Conservation (phyloP, 2,888 invertebrate species). For the Agapostemon virescens region DNA sequence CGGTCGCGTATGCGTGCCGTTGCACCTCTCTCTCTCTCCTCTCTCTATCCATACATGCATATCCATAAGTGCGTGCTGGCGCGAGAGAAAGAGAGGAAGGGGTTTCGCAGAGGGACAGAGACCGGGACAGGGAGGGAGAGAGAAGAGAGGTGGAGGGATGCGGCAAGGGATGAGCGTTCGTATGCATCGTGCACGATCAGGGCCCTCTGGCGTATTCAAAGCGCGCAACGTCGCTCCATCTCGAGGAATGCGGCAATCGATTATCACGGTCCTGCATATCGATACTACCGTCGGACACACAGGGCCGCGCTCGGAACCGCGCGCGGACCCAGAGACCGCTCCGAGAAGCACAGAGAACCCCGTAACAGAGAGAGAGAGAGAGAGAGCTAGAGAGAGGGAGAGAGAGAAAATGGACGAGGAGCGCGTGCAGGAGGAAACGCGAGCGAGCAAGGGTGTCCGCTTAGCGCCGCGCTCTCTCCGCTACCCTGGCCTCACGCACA, state of each 20-base stretch:
- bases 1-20: slow-evolving; percentile 69
- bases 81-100: slow-evolving; percentile 62
- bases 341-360: slow-evolving; percentile 67
- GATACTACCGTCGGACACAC: slow-evolving; percentile 72
- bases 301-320: slow-evolving; percentile 62
- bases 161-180: slow-evolving; percentile 46
- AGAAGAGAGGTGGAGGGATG: slow-evolving; percentile 62
- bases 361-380: background rate
- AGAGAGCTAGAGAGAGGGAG: background rate
- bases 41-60: slow-evolving; percentile 38
- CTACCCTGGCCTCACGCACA: slow-evolving; percentile 58
- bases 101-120: background rate
- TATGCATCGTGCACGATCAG: slow-evolving; percentile 64
- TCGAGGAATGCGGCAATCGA: slow-evolving; percentile 78
- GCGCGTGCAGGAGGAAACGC: slow-evolving; percentile 29
- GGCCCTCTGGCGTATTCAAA: slow-evolving; percentile 68
- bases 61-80: slow-evolving; percentile 65
- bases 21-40: background rate
- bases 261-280: slow-evolving; percentile 78
- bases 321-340: slow-evolving; percentile 44
- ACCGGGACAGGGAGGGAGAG: slow-evolving; percentile 16
- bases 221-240: slow-evolving; percentile 71
- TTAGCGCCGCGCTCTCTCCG: slow-evolving; percentile 37
- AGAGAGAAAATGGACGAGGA: slow-evolving; percentile 2
- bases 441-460: slow-evolving; percentile 49